phyloP scores from a whole-genome alignment of 2,113 vertebrate genomes.

The Laticauda colubrina region DNA sequence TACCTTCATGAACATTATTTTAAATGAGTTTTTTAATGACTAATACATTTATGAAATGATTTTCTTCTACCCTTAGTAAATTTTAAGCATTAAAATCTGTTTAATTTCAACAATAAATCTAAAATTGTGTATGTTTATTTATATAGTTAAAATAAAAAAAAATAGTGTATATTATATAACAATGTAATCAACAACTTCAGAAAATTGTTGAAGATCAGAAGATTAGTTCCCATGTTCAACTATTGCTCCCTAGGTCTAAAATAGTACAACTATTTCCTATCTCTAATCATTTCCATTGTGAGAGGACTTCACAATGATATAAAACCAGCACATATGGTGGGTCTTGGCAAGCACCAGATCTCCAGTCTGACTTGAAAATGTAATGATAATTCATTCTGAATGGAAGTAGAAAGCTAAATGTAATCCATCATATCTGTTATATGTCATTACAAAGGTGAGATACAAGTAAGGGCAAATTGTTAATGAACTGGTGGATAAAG shows the following conservation, averaged over 20 bases:
- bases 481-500: constrained; percentile 67
- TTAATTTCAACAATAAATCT: neutral
- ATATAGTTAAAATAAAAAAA: neutral
- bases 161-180: neutral
- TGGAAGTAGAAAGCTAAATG: constrained; percentile 61
- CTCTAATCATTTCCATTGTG: neutral
- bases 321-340: constrained; percentile 27
- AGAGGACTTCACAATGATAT: too few species aligned
- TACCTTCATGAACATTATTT: neutral
- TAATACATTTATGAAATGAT: neutral
- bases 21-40: neutral
- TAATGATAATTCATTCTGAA: constrained; percentile 69
- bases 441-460: constrained; percentile 75
- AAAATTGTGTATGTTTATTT: neutral
- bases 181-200: neutral
- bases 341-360: constrained; percentile 54
- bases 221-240: neutral
- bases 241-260: neutral
- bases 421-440: constrained; percentile 68
- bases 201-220: neutral
- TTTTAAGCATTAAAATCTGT: neutral
- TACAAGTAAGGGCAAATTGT: constrained; percentile 68
- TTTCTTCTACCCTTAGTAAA: neutral
- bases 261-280: neutral
- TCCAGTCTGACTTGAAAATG: constrained; percentile 41